Conservation (phyloP, 2,113 vertebrate species). For the Laticauda laticaudata region DNA sequence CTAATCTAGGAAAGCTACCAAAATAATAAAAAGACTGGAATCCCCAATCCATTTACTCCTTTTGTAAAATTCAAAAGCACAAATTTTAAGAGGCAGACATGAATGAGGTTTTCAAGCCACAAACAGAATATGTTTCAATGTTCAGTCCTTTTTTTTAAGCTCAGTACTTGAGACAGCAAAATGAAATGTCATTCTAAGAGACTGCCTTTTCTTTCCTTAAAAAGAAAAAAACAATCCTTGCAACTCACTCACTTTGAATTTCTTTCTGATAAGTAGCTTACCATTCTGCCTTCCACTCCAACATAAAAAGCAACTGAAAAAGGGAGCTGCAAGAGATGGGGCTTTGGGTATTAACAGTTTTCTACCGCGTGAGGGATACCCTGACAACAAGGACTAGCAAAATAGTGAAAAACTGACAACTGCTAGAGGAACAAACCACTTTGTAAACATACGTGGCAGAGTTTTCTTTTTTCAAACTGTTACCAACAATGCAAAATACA, state of each 20-base stretch:
- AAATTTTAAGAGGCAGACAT: conserved; percentile 37
- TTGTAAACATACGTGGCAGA: conserved; percentile 66
- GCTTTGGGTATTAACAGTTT: conserved; percentile 45
- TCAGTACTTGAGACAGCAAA: conserved; percentile 34
- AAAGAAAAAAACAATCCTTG: conserved; percentile 40
- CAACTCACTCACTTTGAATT: conserved; percentile 18
- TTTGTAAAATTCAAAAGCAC: conserved; percentile 34
- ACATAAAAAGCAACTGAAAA: conserved; percentile 32
- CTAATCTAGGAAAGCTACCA: conserved; percentile 40
- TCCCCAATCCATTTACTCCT: conserved; percentile 38
- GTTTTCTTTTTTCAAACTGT: conserved; percentile 37
- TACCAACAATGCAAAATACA: conserved; percentile 69
- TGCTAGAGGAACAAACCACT: conserved; percentile 60
- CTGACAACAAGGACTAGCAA: conserved; percentile 45
- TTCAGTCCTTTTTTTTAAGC: conserved; percentile 39
- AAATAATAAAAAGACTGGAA: conserved; percentile 46
- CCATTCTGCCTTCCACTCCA: conserved; percentile 34
- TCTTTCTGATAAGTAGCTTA: conserved; percentile 21
- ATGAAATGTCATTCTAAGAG: conserved; percentile 46
- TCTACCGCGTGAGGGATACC: conserved; percentile 31
- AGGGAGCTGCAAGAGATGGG: background rate
- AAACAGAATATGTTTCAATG: conserved; percentile 34
- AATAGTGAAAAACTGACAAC: conserved; percentile 34
- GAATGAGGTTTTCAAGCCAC: conserved; percentile 42
- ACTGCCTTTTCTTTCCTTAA: conserved; percentile 37